Base-by-base conservation (phyloP, 2,113 vertebrate species). In the Campylorhamphus procurvoides region DNA sequence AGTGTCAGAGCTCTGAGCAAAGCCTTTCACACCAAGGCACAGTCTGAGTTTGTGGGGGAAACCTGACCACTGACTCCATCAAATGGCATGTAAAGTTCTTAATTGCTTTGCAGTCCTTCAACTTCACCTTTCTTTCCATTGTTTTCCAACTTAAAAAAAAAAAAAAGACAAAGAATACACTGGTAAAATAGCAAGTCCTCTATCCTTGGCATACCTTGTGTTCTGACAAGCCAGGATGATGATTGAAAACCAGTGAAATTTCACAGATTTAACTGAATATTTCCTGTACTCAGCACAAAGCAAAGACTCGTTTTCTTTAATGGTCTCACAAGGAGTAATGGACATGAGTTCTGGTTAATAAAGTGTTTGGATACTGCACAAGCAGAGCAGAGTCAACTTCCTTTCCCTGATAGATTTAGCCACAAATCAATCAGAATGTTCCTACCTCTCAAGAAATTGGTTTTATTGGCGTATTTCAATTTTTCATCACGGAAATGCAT, bases 221-320 rank as follows among this genome's bases (percentile, higher is more conserved):
- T 31, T 90, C 77, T 85, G 69, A 60, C 18, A 88, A 63, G 28
- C 27, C 23, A n/a, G 37, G 40, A 73, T 56, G 28, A 56, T 23
- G 62, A 85, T 2, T 60, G 42, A 79, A 60, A 91, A 53, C 22
- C 73, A 94, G 39, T 59, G 58, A 85, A 87, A 74, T 44, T 72
- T 91, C 39, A 18, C 64, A 89, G 71, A 72, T 89, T 85, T 88
- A 75, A 67, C 19, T 71, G 58, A 94, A 64, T 87, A 90, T 87
- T 85, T 84, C 24, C 75, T 11, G 23, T 39, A 58, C 93, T 89
- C 47, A 79, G 46, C 73, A 91, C 25, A 77, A 88, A 82, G 46
- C 18, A 84, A 80, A 33, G 12, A 53, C 6, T 31, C 83, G 67
- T 68, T 58, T 93, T 84, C 42, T 90, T 88, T 69, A 58, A 64